A percentile compares a stretch with the other conserved stretches of the same genome.
Conservation (phyloP, 2,797 vertebrate genomes). For the Cuculus canorus region DNA sequence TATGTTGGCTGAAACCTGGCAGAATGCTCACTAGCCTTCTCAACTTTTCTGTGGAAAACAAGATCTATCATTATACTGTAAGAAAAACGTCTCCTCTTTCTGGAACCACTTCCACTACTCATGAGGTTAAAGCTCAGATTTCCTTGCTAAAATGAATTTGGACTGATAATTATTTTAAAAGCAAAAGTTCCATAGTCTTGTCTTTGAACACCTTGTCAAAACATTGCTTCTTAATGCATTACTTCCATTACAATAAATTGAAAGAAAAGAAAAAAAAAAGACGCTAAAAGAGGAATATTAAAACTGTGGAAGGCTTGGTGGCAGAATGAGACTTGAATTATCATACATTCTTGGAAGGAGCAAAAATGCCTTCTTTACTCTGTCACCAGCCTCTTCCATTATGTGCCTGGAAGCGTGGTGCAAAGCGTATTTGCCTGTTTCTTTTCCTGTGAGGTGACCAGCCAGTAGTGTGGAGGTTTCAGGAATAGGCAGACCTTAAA, state of each 20-base stretch:
- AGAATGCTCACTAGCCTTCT: not conserved
- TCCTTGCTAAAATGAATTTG: not conserved
- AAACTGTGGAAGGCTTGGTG: not conserved
- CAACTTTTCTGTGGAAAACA: not conserved
- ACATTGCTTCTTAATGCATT: not conserved
- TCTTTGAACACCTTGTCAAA: constrained; percentile 23
- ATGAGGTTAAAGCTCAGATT: not conserved
- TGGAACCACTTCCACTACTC: not conserved
- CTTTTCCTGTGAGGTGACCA: not conserved
- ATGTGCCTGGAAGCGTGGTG: not conserved
- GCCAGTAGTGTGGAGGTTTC: not conserved
- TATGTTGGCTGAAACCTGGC: not conserved
- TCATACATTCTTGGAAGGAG: not conserved
- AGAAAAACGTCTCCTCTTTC: not conserved
- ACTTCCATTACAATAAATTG: not conserved
- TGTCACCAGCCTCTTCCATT: not conserved
- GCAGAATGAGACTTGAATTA: not conserved
- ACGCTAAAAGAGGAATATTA: not conserved
- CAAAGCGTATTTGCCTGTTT: not conserved
- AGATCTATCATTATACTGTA: not conserved
- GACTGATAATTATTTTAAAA: constrained; percentile 1
- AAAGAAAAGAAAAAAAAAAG: not conserved
- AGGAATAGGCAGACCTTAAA: not conserved
- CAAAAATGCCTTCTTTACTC: not conserved
- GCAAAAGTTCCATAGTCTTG: not conserved